phyloP scores from a whole-genome alignment of 2,888 invertebrate species.

The Amiota mariae region DNA sequence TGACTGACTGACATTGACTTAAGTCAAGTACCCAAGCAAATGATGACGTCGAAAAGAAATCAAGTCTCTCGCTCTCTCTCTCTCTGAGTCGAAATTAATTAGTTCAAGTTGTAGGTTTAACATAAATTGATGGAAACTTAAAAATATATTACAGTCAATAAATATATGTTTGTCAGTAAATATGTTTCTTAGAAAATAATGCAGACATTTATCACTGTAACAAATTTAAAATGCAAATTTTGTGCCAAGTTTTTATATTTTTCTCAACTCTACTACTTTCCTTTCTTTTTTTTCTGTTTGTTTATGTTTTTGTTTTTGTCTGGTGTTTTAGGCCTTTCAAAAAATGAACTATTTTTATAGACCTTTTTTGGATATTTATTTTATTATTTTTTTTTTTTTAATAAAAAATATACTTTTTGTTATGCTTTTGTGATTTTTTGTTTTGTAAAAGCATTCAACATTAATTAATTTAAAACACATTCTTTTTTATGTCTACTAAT shows the following conservation, averaged over 20 bases:
- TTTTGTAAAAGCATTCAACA: background rate
- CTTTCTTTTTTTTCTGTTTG: background rate
- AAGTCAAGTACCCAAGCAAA: background rate
- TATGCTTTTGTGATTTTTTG: background rate
- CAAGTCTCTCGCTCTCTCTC: too few species aligned
- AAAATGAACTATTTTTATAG: background rate
- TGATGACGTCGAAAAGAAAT: too few species aligned
- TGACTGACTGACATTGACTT: conserved; percentile 4
- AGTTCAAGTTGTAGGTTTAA: background rate
- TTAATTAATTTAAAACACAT: background rate
- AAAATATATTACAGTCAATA: background rate
- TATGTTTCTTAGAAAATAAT: background rate
- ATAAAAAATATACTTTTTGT: background rate
- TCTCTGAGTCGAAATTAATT: conserved; percentile 1
- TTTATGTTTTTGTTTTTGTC: background rate
- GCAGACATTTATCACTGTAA: conserved; percentile 16
- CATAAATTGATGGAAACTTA: background rate
- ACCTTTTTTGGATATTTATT: background rate
- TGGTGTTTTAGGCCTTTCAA: background rate
- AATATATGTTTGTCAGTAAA: background rate
- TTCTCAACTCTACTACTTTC: too few species aligned
- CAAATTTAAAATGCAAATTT: conserved; percentile 11
- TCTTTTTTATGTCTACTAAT: too few species aligned
- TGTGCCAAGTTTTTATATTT: background rate
- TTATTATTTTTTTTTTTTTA: background rate